Conservation (phyloP, 2,888 invertebrate species). For the Tetanocera ferruginea region DNA sequence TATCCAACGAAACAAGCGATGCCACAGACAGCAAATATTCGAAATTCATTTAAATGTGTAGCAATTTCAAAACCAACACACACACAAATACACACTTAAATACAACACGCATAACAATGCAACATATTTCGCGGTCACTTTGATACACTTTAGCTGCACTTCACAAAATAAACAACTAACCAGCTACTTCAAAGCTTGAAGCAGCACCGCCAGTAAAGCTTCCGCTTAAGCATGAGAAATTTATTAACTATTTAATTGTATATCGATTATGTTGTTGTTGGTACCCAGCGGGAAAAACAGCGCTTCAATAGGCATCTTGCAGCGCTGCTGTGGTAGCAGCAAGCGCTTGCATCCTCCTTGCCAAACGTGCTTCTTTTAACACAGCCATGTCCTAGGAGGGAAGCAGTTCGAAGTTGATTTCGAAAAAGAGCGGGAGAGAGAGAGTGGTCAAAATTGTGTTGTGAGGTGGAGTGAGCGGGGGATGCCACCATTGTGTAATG, state of each 20-base stretch:
- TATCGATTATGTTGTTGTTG: neutral
- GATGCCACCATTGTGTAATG: no score
- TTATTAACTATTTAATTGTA: neutral
- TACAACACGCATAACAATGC: neutral
- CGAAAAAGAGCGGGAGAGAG: no score
- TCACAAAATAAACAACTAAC: neutral
- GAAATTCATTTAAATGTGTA: neutral
- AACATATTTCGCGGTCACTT: slow-evolving; percentile 18
- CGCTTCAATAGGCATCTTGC: no score
- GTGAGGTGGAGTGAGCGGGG: no score
- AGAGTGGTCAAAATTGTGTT: no score
- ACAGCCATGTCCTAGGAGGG: no score
- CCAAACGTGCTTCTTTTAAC: no score
- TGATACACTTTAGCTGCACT: neutral
- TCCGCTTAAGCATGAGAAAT: neutral
- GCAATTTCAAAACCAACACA: neutral
- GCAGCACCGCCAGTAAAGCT: neutral
- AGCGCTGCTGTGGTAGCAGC: no score
- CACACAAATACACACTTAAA: neutral
- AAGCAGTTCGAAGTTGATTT: no score
- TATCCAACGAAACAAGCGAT: neutral
- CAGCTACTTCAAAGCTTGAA: neutral
- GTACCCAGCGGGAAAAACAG: no score
- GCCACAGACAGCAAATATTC: neutral
- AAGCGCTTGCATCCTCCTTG: no score